Evolutionary conservation across 1,140 invertebrate species (phyloP).

Genomic region (Brachionus rotundiformis): DNA sequence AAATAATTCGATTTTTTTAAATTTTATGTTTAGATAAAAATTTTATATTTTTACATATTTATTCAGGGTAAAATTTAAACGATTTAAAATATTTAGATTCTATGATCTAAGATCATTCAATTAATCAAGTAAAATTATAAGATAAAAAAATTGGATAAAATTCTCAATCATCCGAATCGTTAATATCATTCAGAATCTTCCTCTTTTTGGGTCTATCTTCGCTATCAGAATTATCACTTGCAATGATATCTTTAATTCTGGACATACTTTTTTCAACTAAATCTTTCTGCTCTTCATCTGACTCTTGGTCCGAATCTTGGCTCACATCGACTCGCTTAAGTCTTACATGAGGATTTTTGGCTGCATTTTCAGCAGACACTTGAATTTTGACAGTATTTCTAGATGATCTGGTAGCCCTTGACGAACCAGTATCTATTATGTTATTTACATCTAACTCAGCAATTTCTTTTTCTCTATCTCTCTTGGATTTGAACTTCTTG

Average conservation of each 20-base stretch:
- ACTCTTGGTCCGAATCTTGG: not conserved
- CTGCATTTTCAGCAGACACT: not conserved
- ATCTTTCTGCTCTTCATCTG: not conserved
- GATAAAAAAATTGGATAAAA: not conserved
- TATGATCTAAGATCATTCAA: not conserved
- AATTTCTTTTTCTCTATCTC: constrained; percentile 47
- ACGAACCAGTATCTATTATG: constrained; percentile 6
- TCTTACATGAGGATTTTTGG: constrained; percentile 37
- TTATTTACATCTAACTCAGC: constrained; percentile 36
- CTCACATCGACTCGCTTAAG: not conserved
- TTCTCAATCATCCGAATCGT: constrained; percentile 10
- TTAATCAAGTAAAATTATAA: not conserved
- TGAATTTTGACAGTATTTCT: not conserved
- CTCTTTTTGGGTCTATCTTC: not conserved
- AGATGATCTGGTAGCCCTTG: not conserved
- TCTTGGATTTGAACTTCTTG: constrained; percentile 13
- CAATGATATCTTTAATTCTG: constrained; percentile 39
- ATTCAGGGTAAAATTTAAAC: not conserved
- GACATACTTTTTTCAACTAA: not conserved
- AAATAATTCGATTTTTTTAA: not conserved
- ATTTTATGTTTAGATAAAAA: too few relatives aligned
- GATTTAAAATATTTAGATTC: not conserved
- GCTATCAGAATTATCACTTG: constrained; percentile 3
- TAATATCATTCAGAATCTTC: not conserved
- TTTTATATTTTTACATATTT: not conserved